Conservation (phyloP, 2,797 vertebrate genomes). For the Eutrigla gurnardus region DNA sequence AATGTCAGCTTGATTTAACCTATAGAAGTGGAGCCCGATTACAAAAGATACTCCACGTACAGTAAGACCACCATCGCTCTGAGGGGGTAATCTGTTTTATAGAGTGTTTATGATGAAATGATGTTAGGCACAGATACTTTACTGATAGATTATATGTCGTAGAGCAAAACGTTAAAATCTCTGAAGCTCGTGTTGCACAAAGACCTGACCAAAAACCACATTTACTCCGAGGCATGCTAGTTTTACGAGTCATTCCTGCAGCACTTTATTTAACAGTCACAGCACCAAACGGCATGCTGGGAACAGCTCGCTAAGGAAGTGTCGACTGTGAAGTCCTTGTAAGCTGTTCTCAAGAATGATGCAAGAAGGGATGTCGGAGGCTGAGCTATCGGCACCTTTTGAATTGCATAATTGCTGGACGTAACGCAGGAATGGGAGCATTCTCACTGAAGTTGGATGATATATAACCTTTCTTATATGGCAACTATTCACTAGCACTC, state of each 20-base stretch:
- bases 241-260: too few species aligned
- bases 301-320: too few species aligned
- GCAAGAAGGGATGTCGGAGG: too few species aligned
- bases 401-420: neutral
- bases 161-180: too few species aligned
- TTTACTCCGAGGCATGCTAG: too few species aligned
- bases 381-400: too few species aligned
- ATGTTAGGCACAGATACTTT: too few species aligned
- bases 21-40: neutral
- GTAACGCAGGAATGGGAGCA: neutral
- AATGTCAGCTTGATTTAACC: slow-evolving; percentile 21
- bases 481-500: neutral
- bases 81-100: neutral
- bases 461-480: neutral
- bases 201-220: too few species aligned
- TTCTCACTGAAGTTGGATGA: neutral
- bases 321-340: neutral
- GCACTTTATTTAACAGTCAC: neutral
- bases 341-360: neutral
- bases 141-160: too few species aligned
- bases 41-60: neutral
- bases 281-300: neutral
- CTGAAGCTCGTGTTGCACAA: too few species aligned
- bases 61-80: neutral
- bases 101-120: neutral